Conservation (phyloP, 2,888 invertebrate species). For the Tenthredo notha region DNA sequence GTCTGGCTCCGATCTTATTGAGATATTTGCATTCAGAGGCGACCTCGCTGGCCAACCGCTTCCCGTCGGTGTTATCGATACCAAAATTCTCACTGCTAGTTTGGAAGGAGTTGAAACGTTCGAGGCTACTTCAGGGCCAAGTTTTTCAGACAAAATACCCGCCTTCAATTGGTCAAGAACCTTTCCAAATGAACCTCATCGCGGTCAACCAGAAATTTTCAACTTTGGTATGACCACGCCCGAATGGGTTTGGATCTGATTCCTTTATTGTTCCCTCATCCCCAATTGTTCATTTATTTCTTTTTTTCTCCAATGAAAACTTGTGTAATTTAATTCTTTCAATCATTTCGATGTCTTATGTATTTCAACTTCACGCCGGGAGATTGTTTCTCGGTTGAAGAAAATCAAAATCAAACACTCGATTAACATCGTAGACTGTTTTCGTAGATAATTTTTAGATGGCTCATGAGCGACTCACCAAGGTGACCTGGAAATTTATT, state of each 20-base stretch:
- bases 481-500: slow-evolving; percentile 36
- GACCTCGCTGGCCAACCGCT: slow-evolving; percentile 72
- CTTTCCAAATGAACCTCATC: slow-evolving; percentile 83
- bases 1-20: neutral
- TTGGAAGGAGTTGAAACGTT: slow-evolving; percentile 69
- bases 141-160: slow-evolving; percentile 72
- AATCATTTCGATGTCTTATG: neutral
- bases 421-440: neutral
- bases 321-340: slow-evolving; percentile 22
- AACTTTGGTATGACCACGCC: slow-evolving; percentile 83
- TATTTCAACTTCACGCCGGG: neutral
- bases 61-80: slow-evolving; percentile 81
- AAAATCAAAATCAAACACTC: neutral
- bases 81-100: slow-evolving; percentile 80
- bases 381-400: neutral
- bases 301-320: slow-evolving; percentile 5
- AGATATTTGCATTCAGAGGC: slow-evolving; percentile 67
- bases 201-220: slow-evolving; percentile 88
- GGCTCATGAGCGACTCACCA: slow-evolving; percentile 45
- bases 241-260: slow-evolving; percentile 82
- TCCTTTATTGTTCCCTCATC: slow-evolving; percentile 6
- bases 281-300: neutral
- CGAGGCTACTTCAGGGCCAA: slow-evolving; percentile 75
- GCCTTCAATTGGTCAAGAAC: slow-evolving; percentile 89
- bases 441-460: neutral